phyloP scores from a whole-genome alignment of 2,888 invertebrate genomes.

The Terebella lapidaria region DNA sequence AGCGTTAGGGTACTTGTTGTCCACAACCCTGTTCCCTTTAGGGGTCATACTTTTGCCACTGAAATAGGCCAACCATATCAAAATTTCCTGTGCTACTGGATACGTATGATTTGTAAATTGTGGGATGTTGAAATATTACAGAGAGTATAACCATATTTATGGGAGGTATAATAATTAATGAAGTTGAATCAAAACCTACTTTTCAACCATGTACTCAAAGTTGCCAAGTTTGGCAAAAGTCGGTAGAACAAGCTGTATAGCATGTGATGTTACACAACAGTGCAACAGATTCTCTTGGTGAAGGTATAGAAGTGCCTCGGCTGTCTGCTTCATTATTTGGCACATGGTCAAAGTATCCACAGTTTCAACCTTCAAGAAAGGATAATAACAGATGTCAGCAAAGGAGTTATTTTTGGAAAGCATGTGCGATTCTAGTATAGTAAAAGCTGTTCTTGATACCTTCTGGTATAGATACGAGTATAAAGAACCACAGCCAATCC shows the following conservation, averaged over 20 bases:
- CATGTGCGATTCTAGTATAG: no score
- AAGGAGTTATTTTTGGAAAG: no score
- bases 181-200: no score
- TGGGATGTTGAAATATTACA: no score
- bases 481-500: slow-evolving; percentile 53
- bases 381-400: no score
- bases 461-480: slow-evolving; percentile 50
- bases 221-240: slow-evolving; percentile 53
- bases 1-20: slow-evolving; percentile 27
- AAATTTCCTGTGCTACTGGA: not conserved
- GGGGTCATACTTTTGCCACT: not conserved
- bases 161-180: no score
- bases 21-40: slow-evolving; percentile 3
- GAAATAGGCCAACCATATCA: no score
- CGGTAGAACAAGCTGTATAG: slow-evolving; percentile 49
- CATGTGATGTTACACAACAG: slow-evolving; percentile 54
- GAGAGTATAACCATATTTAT: no score
- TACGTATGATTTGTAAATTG: no score
- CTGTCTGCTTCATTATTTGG: slow-evolving; percentile 47
- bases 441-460: slow-evolving; percentile 25
- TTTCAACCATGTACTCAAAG: slow-evolving; percentile 53
- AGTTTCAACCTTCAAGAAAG: slow-evolving; percentile 32
- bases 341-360: slow-evolving; percentile 25
- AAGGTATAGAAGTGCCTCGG: slow-evolving; percentile 53
- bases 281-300: slow-evolving; percentile 54